Evolutionary conservation across 1,140 invertebrate genomes (phyloP).

Genomic region (Ectropis grisescens): DNA sequence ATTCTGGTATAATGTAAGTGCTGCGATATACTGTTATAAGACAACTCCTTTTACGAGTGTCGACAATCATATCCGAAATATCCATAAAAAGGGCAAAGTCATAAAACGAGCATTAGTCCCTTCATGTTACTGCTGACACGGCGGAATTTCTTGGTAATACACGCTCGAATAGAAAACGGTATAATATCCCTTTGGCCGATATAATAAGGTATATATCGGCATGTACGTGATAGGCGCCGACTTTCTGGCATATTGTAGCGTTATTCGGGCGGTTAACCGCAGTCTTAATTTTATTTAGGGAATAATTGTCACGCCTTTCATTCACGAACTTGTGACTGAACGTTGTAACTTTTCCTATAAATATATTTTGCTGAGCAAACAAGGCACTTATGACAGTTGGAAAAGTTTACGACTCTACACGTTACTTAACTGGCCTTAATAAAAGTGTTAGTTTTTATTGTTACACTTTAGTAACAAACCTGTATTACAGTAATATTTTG

Average conservation of each 20-base stretch:
- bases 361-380: too few relatives aligned
- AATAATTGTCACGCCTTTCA: too few relatives aligned
- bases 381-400: too few relatives aligned
- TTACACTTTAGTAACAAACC: too few relatives aligned
- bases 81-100: slow-evolving; percentile 35
- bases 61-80: slow-evolving; percentile 47
- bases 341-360: too few relatives aligned
- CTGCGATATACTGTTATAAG: slow-evolving; percentile 14
- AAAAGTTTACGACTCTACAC: too few relatives aligned
- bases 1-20: slow-evolving; percentile 1
- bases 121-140: slow-evolving; percentile 29
- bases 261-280: too few relatives aligned
- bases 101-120: slow-evolving; percentile 48
- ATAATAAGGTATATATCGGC: slow-evolving; percentile 6
- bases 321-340: too few relatives aligned
- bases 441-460: too few relatives aligned
- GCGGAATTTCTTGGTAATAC: slow-evolving; percentile 11
- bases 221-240: not conserved
- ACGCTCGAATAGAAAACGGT: slow-evolving; percentile 11
- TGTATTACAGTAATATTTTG: too few relatives aligned
- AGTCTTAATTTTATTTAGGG: too few relatives aligned
- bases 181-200: slow-evolving; percentile 9
- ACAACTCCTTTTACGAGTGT: slow-evolving; percentile 22
- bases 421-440: too few relatives aligned
- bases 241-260: slow-evolving; percentile 3